Evolutionary conservation across 2,113 vertebrate genomes (phyloP).

Genomic region (Gallinago paraguaiae): DNA sequence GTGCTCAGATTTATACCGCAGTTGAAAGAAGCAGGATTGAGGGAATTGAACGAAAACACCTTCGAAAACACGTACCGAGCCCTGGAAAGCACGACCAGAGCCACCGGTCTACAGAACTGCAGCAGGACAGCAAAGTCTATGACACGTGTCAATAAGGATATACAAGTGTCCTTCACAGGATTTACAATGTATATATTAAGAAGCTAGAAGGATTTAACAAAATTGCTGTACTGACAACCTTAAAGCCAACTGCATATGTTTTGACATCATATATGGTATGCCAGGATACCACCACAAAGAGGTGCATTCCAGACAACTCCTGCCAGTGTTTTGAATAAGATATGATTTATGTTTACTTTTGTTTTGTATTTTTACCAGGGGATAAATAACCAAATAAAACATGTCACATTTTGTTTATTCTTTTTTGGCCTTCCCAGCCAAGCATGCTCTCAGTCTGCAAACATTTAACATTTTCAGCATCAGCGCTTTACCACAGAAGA

Average conservation of each 20-base stretch:
- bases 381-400: constrained; percentile 82
- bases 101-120: not conserved
- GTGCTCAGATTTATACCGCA: not conserved
- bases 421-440: constrained; percentile 67
- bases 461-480: constrained; percentile 82
- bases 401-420: constrained; percentile 79
- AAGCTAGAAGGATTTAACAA: constrained; percentile 59
- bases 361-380: constrained; percentile 72
- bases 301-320: constrained; percentile 52
- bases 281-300: constrained; percentile 24
- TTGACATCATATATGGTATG: constrained; percentile 34
- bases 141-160: constrained; percentile 51
- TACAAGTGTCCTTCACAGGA: constrained; percentile 32
- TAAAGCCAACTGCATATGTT: constrained; percentile 56
- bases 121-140: constrained; percentile 47
- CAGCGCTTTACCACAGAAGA: constrained; percentile 81
- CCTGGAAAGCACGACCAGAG: not conserved
- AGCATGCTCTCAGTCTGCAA: constrained; percentile 81
- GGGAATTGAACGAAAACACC: not conserved
- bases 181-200: constrained; percentile 66
- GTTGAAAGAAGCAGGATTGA: not conserved
- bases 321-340: constrained; percentile 67
- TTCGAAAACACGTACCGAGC: not conserved
- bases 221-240: constrained; percentile 57
- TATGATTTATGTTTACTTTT: constrained; percentile 77